Evolutionary conservation across 2,797 vertebrate species (phyloP).

Genomic region (Danio tinwini): DNA sequence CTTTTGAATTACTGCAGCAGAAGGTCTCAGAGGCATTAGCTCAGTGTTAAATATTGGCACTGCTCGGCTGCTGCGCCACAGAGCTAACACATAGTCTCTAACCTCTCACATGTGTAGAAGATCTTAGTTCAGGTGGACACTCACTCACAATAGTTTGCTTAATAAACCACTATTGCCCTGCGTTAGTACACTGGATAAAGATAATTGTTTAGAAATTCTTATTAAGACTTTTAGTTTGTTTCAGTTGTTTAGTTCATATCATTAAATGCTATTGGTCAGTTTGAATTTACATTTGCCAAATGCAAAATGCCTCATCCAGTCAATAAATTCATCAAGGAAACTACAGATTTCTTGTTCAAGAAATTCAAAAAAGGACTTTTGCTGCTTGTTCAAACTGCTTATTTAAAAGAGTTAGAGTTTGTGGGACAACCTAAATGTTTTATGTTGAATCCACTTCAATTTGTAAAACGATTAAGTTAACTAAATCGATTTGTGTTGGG

Average conservation of each 20-base stretch:
- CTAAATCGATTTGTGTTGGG: too few species aligned
- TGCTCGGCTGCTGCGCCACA: constrained; percentile 11
- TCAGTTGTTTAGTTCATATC: too few species aligned
- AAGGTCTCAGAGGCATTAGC: constrained; percentile 17
- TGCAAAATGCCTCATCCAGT: background rate
- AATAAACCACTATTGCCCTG: background rate
- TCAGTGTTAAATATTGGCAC: constrained; percentile 30
- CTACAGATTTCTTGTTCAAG: background rate
- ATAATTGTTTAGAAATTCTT: background rate
- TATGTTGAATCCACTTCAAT: too few species aligned
- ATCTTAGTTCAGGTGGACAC: constrained; percentile 13
- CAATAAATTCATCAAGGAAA: background rate
- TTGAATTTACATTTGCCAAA: background rate
- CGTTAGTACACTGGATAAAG: background rate
- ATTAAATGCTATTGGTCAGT: background rate
- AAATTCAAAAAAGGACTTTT: too few species aligned
- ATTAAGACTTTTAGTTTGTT: too few species aligned
- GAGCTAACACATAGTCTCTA: constrained; percentile 18
- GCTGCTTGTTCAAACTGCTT: too few species aligned
- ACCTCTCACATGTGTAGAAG: constrained; percentile 19
- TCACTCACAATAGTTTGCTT: background rate
- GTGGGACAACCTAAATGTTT: too few species aligned
- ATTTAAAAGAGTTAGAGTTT: too few species aligned
- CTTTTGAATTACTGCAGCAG: constrained; percentile 14
- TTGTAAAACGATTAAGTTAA: too few species aligned